Evolutionary conservation across 2,113 vertebrate species (phyloP).

Genomic region (Lophius piscatorius): DNA sequence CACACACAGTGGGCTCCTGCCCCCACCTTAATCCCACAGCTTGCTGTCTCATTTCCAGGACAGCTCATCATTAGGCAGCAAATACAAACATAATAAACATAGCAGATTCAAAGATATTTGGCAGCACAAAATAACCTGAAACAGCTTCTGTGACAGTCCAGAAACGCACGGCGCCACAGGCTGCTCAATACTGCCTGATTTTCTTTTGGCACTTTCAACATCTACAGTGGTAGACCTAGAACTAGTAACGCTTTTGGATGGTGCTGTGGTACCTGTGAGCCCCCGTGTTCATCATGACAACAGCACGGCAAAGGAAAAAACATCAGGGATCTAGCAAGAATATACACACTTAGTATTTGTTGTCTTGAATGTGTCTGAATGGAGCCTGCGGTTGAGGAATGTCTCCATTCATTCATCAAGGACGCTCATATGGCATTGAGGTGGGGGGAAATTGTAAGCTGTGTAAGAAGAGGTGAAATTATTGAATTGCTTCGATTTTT

Average conservation of each 20-base stretch:
- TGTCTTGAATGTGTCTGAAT: background rate
- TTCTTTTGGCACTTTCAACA: constrained; percentile 13
- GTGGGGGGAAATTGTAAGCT: constrained; percentile 22
- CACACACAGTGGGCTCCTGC: constrained; percentile 4
- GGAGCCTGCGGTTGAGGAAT: constrained; percentile 1
- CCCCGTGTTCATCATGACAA: constrained; percentile 7
- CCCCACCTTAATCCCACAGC: constrained; percentile 25
- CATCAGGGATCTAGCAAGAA: too few relatives aligned
- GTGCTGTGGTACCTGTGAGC: too few relatives aligned
- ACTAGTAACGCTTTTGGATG: constrained; percentile 1
- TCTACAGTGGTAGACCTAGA: background rate
- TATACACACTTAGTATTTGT: constrained; percentile 8
- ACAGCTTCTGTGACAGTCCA: constrained; percentile 18
- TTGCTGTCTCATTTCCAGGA: constrained; percentile 62
- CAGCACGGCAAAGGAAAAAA: too few relatives aligned
- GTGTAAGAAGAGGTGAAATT: constrained; percentile 59
- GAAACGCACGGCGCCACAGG: constrained; percentile 46
- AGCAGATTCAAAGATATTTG: constrained; percentile 25
- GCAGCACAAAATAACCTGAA: constrained; percentile 7
- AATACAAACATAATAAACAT: constrained; percentile 35
- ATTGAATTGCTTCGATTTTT: constrained; percentile 41
- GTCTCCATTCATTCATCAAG: constrained; percentile 3
- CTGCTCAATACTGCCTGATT: constrained; percentile 48
- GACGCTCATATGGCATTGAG: background rate
- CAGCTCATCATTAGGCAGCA: constrained; percentile 46